A percentile compares a stretch with the other conserved stretches of the same genome.
Conservation (phyloP, 2,888 invertebrate species). For the Heliconius ismenius region DNA sequence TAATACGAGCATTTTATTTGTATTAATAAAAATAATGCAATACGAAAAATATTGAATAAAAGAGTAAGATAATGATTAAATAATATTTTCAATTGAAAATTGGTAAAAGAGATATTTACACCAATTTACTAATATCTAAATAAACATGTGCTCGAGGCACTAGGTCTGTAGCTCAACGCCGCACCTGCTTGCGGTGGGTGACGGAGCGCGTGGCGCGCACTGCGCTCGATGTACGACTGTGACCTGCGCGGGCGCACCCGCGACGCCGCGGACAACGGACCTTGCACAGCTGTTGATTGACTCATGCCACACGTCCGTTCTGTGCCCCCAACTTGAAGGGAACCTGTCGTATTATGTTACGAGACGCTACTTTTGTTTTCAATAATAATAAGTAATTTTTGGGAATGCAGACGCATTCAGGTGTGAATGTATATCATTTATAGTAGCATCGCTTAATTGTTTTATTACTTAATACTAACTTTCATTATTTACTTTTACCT, state of each 20-base stretch:
- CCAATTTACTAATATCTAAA: conserved; percentile 31
- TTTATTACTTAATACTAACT: too few relatives aligned
- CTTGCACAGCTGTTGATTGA: conserved; percentile 49
- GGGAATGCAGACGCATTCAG: not conserved
- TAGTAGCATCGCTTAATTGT: too few relatives aligned
- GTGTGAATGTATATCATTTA: not conserved
- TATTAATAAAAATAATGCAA: not conserved
- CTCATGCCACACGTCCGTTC: conserved; percentile 45
- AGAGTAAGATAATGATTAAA: not conserved
- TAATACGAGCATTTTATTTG: conserved; percentile 6
- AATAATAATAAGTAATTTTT: not conserved
- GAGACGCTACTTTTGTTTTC: not conserved
- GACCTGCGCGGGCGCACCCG: conserved; percentile 44
- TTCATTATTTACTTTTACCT: too few relatives aligned
- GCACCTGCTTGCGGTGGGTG: conserved; percentile 43
- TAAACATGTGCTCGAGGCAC: conserved; percentile 51
- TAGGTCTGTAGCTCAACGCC: conserved; percentile 43
- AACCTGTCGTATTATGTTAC: conserved; percentile 14
- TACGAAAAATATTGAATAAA: not conserved
- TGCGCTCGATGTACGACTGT: conserved; percentile 65
- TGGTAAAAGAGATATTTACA: conserved; percentile 8
- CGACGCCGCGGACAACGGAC: conserved; percentile 45
- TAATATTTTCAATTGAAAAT: not conserved
- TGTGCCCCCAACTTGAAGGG: conserved; percentile 28
- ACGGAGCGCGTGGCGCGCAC: conserved; percentile 68